phyloP scores from a whole-genome alignment of 1,140 invertebrate species.

The Ectropis grisescens region DNA sequence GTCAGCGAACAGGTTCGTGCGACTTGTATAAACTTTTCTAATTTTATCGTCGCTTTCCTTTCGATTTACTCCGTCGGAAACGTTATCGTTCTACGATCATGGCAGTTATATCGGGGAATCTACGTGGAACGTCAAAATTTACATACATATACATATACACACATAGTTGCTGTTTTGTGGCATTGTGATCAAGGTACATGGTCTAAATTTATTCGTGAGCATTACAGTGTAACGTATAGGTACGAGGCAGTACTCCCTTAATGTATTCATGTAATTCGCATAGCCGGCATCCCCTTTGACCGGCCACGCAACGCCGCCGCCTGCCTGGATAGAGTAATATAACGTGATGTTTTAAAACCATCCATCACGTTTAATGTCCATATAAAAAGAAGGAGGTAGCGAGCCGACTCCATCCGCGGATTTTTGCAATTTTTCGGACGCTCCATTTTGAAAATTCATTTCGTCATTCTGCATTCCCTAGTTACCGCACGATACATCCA shows the following conservation, averaged over 20 bases:
- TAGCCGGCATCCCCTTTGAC: conserved; percentile 67
- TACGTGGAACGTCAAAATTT: conserved; percentile 33
- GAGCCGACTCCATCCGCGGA: conserved; percentile 34
- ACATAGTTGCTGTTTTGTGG: conserved; percentile 43
- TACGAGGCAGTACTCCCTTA: conserved; percentile 53
- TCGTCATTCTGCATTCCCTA: no score
- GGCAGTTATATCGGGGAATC: no score
- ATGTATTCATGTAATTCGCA: conserved; percentile 70
- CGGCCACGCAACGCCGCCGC: conserved; percentile 62
- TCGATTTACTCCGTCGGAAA: no score
- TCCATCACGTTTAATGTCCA: conserved; percentile 67
- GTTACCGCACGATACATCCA: no score
- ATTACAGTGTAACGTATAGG: conserved; percentile 60
- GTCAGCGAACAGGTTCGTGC: conserved; percentile 24
- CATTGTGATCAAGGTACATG: conserved; percentile 53
- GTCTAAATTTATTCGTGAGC: conserved; percentile 63
- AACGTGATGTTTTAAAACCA: conserved; percentile 67
- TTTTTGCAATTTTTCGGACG: conserved; percentile 21
- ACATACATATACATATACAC: conserved; percentile 24
- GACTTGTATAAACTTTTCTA: conserved; percentile 15
- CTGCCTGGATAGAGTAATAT: conserved; percentile 59
- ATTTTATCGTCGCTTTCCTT: conserved; percentile 7
- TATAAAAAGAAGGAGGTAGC: conserved; percentile 56
- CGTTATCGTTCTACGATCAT: no score
- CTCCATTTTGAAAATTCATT: conserved; percentile 7